Base-by-base conservation (phyloP, 2,113 vertebrate species). In the Sinocyclocheilus rhinocerous region DNA sequence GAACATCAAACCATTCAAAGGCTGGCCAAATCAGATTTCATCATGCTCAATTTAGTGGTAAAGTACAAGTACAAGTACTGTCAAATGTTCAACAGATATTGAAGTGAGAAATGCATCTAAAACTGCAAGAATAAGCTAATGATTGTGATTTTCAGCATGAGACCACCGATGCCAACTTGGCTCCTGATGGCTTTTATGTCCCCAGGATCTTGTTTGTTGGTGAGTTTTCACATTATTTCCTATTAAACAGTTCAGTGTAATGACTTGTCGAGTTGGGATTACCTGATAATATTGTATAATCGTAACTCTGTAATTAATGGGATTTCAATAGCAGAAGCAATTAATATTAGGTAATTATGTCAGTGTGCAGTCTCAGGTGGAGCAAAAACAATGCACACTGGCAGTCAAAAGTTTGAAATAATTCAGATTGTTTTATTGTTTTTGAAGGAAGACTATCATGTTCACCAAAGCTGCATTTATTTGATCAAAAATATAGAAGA, bases 41-140 rank as follows among this genome's bases (percentile, higher is more conserved):
- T 98, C 92, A 98, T 97, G 96, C 90, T 98, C 87, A 98, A 97
- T 76, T 79, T 97, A 83, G 91, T 97, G 95, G 96, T 97, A 95
- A 83, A 81, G 52, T 36, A 55, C 79, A 20, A 76, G n/a, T n/a
- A n/a, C n/a, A n/a, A n/a, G 36, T 36, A 75, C 3, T 55, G 18
- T 79, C 29, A 39, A 59, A 15, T n/a, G 69, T 24, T 55, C 42
- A 42, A 7, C 16, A 65, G 6, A 69, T 55, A 16, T 26, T 65
- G 12, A 4, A 20, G 69, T 24, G 0, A 69, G 13, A 81, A 50
- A 15, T 69, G 42, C 45, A 76, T 81, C 12, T 50, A n/a, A 59
- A 39, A 57, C 16, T 55, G 61, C 39, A 63, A 15, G 24, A 76
- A 16, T 57, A 42, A 52, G 9, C 20, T 76, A 42, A 59, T 81